Percentiles rank a stretch among this genome's conserved stretches.
Conservation (phyloP, 2,797 vertebrate genomes). For the Myotis myotis region DNA sequence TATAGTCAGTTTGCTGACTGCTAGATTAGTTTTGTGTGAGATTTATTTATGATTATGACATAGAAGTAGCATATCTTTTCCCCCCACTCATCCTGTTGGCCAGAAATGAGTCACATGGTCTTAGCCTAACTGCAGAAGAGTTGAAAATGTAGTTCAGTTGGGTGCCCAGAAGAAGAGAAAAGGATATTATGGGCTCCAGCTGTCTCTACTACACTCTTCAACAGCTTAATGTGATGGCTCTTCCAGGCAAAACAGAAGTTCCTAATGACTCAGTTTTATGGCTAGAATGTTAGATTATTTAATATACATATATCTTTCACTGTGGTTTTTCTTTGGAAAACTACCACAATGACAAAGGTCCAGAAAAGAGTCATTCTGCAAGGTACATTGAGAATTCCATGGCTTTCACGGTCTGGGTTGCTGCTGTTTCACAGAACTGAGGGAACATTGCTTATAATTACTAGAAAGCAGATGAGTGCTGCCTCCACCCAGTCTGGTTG, state of each 20-base stretch:
- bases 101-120: not conserved
- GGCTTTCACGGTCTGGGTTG: not conserved
- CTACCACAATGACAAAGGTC: not conserved
- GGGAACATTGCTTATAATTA: not conserved
- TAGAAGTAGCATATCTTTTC: not conserved
- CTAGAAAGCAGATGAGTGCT: not conserved
- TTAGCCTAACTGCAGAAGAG: not conserved
- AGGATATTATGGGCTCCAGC: not conserved
- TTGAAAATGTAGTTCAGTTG: not conserved
- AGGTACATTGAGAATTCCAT: not conserved
- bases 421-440: not conserved
- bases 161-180: not conserved
- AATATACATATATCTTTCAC: not conserved
- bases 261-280: not conserved
- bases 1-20: not conserved
- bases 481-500: not conserved
- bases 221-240: not conserved
- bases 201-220: not conserved
- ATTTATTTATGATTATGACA: not conserved
- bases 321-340: constrained; percentile 6
- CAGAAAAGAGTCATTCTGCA: not conserved
- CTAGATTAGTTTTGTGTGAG: not conserved
- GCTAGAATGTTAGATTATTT: not conserved
- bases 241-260: not conserved
- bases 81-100: not conserved